phyloP scores from a whole-genome alignment of 2,113 vertebrate genomes.

The Nesospiza acunhae region DNA sequence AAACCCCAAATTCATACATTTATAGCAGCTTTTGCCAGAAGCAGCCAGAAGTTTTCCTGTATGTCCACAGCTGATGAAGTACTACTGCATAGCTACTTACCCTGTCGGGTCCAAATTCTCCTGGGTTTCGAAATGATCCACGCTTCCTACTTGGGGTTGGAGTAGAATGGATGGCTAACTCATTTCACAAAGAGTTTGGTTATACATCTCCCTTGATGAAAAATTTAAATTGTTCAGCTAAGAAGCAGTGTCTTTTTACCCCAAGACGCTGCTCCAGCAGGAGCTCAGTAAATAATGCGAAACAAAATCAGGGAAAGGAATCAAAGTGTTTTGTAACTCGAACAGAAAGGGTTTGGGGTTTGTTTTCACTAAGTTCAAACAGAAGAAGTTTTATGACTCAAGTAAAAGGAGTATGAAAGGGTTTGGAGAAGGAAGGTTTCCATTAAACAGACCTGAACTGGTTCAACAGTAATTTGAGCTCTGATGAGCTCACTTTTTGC shows the following conservation, averaged over 20 bases:
- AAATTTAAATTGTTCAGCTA: neutral
- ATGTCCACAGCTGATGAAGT: neutral
- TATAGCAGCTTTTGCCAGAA: neutral
- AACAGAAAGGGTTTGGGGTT: neutral
- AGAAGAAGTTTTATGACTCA: slow-evolving; percentile 1
- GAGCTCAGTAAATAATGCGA: neutral
- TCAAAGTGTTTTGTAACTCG: neutral
- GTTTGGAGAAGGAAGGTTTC: slow-evolving; percentile 48
- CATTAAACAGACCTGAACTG: slow-evolving; percentile 34
- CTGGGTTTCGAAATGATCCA: neutral
- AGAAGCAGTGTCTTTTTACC: slow-evolving; percentile 38
- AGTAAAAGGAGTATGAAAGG: neutral
- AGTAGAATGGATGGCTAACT: slow-evolving; percentile 6
- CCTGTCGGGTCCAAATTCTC: neutral
- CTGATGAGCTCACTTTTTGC: neutral
- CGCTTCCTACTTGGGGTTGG: neutral
- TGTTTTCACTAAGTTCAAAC: slow-evolving; percentile 39
- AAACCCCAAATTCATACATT: neutral
- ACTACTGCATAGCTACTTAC: neutral
- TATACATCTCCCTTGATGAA: slow-evolving; percentile 36
- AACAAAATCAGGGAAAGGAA: slow-evolving; percentile 14
- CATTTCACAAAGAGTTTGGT: neutral
- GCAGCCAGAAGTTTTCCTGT: neutral
- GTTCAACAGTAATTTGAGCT: slow-evolving; percentile 39
- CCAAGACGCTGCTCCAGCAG: neutral